Base-by-base conservation (phyloP, 2,888 invertebrate species). In the Oscheius onirici region DNA sequence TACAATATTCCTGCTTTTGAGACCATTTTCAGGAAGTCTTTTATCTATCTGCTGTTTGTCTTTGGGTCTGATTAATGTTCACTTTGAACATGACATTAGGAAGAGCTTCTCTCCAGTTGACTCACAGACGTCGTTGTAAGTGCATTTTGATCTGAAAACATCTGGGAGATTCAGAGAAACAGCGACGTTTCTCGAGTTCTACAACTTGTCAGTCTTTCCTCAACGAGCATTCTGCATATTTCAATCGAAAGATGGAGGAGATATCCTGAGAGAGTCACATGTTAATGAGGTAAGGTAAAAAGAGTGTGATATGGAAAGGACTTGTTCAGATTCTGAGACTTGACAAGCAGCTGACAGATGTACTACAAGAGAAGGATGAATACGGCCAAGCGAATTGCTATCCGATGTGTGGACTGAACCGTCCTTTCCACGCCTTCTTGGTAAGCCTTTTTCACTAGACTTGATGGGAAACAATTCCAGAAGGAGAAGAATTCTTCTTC, bases 71-170 rank as follows among this genome's bases (percentile, higher is more conserved):
- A 55, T 75, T 24, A 73, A 83, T 74, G 72, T 85, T 44, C 71
- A 74, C 58, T 68, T 86, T 46, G 85, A 86, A 72, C 77, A 79
- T 22, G 86, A 86, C 63, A 86, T 86, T 57, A 70, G 85, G 15
- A 77, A 75, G 20, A 78, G 80, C n/a, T 86, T 86, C 67, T 84
- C 84, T 10, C 85, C 86, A 0, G 70, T 72, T n/a, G 77, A 84
- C 61, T 86, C 86, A 3, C 73, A 79, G 61, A 77, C 84, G 28
- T 76, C 80, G 60, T 76, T 78, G 86, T 86, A 28, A 76, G 82
- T 78, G 17, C 24, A n/a, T 17, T 51, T 52, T 34, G 1, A 13
- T 51, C 55, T 34, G 24, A 34, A 3, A 54, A 46, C 44, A 26
- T n/a, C n/a, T n/a, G n/a, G 8, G 1, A 46, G 15, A 63, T 70